phyloP scores from a whole-genome alignment of 2,888 invertebrate species.

The Agrochola macilenta region DNA sequence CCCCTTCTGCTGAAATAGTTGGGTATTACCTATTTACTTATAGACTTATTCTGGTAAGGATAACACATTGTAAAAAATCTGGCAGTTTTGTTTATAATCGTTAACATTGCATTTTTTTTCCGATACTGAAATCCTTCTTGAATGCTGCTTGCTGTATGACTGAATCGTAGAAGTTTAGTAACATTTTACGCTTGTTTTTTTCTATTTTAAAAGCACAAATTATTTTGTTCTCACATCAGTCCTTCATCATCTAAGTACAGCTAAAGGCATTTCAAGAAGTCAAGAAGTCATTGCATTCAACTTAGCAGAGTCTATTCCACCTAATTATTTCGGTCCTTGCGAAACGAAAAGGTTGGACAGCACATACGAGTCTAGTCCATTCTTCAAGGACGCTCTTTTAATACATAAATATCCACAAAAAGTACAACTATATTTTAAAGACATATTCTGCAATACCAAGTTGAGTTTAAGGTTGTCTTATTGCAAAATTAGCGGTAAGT shows the following conservation, averaged over 20 bases:
- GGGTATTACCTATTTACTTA: slow-evolving; percentile 43
- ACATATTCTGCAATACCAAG: slow-evolving; percentile 43
- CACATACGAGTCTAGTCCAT: neutral
- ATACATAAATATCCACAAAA: slow-evolving; percentile 1
- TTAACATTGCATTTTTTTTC: neutral
- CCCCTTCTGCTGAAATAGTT: slow-evolving; percentile 60
- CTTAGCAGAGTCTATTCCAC: neutral
- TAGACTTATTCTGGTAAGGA: slow-evolving; percentile 56
- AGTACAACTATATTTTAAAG: neutral
- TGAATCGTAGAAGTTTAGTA: too few species aligned
- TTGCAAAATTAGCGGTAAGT: slow-evolving; percentile 58
- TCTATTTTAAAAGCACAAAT: neutral
- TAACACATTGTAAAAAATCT: neutral
- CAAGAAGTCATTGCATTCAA: neutral
- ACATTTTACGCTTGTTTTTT: too few species aligned
- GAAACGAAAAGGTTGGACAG: neutral
- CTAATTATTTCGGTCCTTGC: neutral
- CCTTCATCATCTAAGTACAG: neutral
- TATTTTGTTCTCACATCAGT: neutral
- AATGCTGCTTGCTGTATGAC: neutral
- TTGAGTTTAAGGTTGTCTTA: slow-evolving; percentile 57
- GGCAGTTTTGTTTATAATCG: neutral
- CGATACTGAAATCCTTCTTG: neutral
- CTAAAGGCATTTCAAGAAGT: neutral
- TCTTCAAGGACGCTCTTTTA: neutral